Percentiles rank a stretch among this genome's conserved stretches.
Evolutionary conservation across 2,797 vertebrate genomes (phyloP).

Genomic region (Triplophysa bombifrons): DNA sequence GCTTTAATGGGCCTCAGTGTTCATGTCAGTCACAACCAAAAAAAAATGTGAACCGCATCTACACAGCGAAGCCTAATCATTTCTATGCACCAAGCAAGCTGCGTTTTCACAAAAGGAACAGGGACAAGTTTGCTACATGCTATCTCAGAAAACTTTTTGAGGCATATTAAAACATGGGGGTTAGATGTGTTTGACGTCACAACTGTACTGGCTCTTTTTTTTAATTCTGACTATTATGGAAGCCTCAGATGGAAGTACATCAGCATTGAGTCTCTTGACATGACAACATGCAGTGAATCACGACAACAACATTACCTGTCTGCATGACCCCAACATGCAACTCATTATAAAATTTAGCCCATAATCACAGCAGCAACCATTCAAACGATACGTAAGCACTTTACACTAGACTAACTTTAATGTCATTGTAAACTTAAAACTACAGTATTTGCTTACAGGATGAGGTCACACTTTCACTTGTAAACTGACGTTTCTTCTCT

Average conservation of each 20-base stretch:
- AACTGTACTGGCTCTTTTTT: constrained; percentile 51
- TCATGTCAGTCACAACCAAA: constrained; percentile 13
- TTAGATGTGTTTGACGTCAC: constrained; percentile 41
- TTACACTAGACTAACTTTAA: constrained; percentile 23
- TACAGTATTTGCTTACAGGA: neutral
- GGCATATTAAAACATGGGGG: constrained; percentile 21
- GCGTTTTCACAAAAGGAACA: neutral
- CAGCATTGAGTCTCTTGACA: constrained; percentile 61
- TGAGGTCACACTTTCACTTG: constrained; percentile 8
- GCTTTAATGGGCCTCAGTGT: neutral
- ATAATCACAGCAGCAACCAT: constrained; percentile 41
- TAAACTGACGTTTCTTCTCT: neutral
- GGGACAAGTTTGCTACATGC: neutral
- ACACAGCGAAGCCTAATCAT: neutral
- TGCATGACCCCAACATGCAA: constrained; percentile 58
- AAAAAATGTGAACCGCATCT: neutral
- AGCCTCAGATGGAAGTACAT: constrained; percentile 58
- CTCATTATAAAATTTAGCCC: constrained; percentile 55
- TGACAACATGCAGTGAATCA: constrained; percentile 68
- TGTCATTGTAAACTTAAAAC: neutral
- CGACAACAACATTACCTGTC: constrained; percentile 62
- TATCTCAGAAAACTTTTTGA: constrained; percentile 12
- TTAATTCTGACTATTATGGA: constrained; percentile 30
- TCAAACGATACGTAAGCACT: constrained; percentile 6
- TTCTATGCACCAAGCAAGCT: constrained; percentile 14